phyloP scores from a whole-genome alignment of 2,113 vertebrate species.

The Hippocampus comes region DNA sequence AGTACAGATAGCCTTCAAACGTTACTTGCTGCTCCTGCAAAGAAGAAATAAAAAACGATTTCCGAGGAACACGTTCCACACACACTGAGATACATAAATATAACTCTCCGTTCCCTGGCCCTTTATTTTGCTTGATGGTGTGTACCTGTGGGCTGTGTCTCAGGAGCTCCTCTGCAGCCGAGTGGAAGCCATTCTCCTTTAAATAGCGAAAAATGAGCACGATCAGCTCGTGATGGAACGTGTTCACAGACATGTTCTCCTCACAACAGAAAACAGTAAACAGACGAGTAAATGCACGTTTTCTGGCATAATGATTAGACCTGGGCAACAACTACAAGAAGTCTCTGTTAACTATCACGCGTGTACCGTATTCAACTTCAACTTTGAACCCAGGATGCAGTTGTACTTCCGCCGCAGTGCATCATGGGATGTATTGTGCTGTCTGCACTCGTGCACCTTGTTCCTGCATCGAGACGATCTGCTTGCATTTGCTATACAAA shows the following conservation, averaged over 20 bases:
- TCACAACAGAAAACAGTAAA: background rate
- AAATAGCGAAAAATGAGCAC: constrained; percentile 67
- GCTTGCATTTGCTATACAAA: background rate
- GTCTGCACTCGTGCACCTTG: background rate
- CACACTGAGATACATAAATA: background rate
- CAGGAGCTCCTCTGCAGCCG: constrained; percentile 70
- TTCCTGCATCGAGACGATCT: background rate
- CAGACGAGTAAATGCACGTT: background rate
- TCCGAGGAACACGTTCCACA: too few species aligned
- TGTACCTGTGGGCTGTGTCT: constrained; percentile 65
- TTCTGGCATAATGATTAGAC: constrained; percentile 1
- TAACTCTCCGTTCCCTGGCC: background rate
- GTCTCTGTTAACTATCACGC: constrained; percentile 16
- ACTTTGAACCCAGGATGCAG: constrained; percentile 48
- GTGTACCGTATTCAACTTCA: constrained; percentile 21
- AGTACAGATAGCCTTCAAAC: too few species aligned
- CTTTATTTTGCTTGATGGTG: background rate
- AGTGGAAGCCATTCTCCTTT: constrained; percentile 68
- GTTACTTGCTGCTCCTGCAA: too few species aligned
- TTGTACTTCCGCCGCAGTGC: constrained; percentile 30
- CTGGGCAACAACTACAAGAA: background rate
- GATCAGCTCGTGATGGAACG: constrained; percentile 49
- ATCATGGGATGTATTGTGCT: constrained; percentile 64
- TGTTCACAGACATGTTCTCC: constrained; percentile 58
- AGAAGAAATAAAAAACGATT: too few species aligned